Evolutionary conservation across 2,888 invertebrate species (phyloP).

Genomic region (Hydropsyche betteni): DNA sequence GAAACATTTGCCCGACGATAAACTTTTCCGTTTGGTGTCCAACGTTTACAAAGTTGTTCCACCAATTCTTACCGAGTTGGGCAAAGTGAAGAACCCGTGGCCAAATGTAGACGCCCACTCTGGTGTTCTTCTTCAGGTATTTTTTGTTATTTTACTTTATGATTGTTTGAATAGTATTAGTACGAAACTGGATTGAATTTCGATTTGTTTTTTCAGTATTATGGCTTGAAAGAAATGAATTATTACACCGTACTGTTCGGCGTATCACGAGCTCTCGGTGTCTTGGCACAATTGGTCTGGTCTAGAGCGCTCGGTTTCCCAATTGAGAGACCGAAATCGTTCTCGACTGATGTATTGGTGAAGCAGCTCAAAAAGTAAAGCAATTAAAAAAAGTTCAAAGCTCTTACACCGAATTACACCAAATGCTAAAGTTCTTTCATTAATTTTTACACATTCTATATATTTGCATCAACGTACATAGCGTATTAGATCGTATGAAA

Average conservation of each 20-base stretch:
- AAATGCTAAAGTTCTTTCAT: too few relatives aligned
- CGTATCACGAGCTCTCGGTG: conserved; percentile 86
- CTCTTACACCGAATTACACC: too few relatives aligned
- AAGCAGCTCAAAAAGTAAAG: conserved; percentile 35
- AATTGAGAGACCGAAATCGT: conserved; percentile 85
- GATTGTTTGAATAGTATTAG: conserved; percentile 6
- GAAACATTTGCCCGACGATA: conserved; percentile 85
- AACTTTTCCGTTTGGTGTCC: conserved; percentile 80
- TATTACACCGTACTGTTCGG: conserved; percentile 92
- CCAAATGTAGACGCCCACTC: conserved; percentile 94
- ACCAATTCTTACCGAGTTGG: conserved; percentile 80
- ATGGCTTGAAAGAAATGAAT: conserved; percentile 88
- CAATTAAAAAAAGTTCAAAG: too few relatives aligned
- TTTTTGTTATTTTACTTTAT: too few relatives aligned
- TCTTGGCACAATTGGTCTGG: conserved; percentile 82
- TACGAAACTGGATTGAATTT: conserved; percentile 14
- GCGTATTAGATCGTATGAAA: too few relatives aligned
- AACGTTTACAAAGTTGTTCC: conserved; percentile 86
- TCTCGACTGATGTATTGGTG: conserved; percentile 66
- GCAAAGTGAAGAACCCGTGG: conserved; percentile 93
- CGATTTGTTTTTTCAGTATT: conserved; percentile 68
- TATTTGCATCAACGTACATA: too few relatives aligned
- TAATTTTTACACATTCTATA: too few relatives aligned
- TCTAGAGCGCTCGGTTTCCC: conserved; percentile 84
- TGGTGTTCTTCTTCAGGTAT: conserved; percentile 78